Evolutionary conservation across 2,797 vertebrate genomes (phyloP), one percentile per base, ranked within the genome.

Genomic region (Coranthus polyacanthus): DNA sequence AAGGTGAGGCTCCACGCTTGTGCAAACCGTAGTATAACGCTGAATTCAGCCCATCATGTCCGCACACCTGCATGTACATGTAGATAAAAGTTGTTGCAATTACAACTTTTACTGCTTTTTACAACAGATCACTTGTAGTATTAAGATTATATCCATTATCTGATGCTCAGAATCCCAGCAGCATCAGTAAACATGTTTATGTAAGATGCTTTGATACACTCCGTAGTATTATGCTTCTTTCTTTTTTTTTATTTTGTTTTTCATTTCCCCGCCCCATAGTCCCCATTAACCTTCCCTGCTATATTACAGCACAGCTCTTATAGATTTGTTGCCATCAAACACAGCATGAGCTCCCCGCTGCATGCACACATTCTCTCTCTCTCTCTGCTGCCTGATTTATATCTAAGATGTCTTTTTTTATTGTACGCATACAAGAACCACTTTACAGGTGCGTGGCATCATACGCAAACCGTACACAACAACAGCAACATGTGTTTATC

Each of bases 1-100:
- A 92, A 92, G 91, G 91, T 92, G 91, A 92, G 91, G 75, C 69
- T 79, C 70, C 70, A 80, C 70, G 78, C 53, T 71, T 38, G 75
- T 75, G 75, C 70, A 75, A 81, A 68, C 59, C 59, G 22, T 42
- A 57, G 78, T 26, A 11, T 18, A 61, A 41, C 36, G 61, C 63
- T 79, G 52, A 69, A 50, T 70, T 22, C 13, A 58, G 26, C 11
- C 24, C 68, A 64, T 82, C 36, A 37, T 65, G 53, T 60, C 57
- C 54, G 46, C 55, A 55, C 54, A 68, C 34, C 61, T 88, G 88
- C 88, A 91, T 91, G 89, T 41, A 39, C 53, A 37, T 53, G 13
- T 37, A 50, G 51, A 51, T 74, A 68, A 83, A 78, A 69, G 80
- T 78, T 81, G 80, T 61, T 54, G 26, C 32, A 38, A 1, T 44